Evolutionary conservation across 2,888 invertebrate genomes (phyloP).

Genomic region (Syritta pipiens): DNA sequence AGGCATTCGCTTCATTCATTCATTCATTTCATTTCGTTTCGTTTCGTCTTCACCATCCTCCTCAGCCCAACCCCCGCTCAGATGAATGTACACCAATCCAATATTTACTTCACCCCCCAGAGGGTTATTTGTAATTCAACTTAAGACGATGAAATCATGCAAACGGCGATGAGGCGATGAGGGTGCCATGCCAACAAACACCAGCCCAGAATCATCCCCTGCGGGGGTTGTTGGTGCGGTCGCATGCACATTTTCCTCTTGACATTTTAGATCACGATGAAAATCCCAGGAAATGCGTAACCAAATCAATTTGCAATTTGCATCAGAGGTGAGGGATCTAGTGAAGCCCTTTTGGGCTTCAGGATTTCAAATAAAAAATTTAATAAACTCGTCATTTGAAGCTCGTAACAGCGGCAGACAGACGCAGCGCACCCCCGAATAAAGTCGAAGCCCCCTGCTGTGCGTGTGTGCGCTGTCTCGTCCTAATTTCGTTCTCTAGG

Average conservation of each 20-base stretch:
- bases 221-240: background rate
- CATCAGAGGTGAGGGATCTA: constrained; percentile 43
- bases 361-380: constrained; percentile 28
- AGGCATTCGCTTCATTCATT: constrained; percentile 63
- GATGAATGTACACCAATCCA: constrained; percentile 56
- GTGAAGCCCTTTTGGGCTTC: constrained; percentile 32
- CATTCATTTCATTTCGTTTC: constrained; percentile 30
- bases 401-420: background rate
- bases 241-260: constrained; percentile 44
- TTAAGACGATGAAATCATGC: constrained; percentile 66
- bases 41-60: background rate
- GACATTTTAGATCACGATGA: constrained; percentile 20
- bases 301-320: constrained; percentile 64
- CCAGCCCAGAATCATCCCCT: constrained; percentile 2
- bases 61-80: background rate
- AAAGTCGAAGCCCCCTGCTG: constrained; percentile 13
- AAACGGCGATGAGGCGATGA: constrained; percentile 19
- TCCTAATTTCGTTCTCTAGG: constrained; percentile 61
- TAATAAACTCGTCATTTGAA: constrained; percentile 49
- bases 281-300: constrained; percentile 46
- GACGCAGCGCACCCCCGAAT: background rate
- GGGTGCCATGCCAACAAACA: background rate
- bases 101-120: constrained; percentile 60
- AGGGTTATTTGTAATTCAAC: constrained; percentile 67
- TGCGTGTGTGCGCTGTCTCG: constrained; percentile 31